Evolutionary conservation across 2,888 invertebrate genomes (phyloP), one percentile per base, ranked within the genome.

Genomic region (Cosmia pyralina): DNA sequence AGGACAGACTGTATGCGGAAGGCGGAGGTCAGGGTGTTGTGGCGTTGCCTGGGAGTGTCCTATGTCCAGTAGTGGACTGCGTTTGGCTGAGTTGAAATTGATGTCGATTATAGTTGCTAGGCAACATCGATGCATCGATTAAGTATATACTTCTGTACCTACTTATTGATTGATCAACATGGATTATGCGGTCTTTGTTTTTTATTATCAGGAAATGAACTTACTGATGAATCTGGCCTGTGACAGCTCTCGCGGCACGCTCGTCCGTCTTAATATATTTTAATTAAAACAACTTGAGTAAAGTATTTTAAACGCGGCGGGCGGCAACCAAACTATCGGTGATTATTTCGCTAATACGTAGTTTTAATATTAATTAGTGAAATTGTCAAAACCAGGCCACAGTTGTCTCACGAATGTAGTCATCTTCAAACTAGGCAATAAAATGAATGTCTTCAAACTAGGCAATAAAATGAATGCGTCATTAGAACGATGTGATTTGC

Each of bases 361-460:
- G 58, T 79, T 86, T 82, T 72, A 76, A 83, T 87, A 87, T 85
- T 85, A 83, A 87, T 85, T 79, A 78, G 83, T 73, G 81, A 85
- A 82, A 87, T 84, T 81, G 65, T 74, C 48, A 75, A 64, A 87
- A 75, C 69, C 79, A 78, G 81, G 85, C 79, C 80, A 82, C 68
- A 72, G 58, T 73, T 64, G 65, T 78, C 74, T 46, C 74, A 77
- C 72, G 67, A 83, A 53, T 41, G 38, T 58, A 22, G 68, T 59
- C 50, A 34, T 81, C 65, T 59, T 69, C 22, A 57, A 81, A 80
- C 53, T 22, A 44, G 69, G 46, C 38, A 75, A 68, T 67, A 75
- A 81, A 83, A 75, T 52, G 6, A n/a, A n/a, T n/a, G n/a, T 81
- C 65, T 59, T 69, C 22, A 57, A 81, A 80, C 53, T 22, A 44